These are phyloP conservation scores for Scolanthus callimorphus DNA, from an alignment of 92 coral and sea anemone genomes.

Conservation along the genomic window DNA sequence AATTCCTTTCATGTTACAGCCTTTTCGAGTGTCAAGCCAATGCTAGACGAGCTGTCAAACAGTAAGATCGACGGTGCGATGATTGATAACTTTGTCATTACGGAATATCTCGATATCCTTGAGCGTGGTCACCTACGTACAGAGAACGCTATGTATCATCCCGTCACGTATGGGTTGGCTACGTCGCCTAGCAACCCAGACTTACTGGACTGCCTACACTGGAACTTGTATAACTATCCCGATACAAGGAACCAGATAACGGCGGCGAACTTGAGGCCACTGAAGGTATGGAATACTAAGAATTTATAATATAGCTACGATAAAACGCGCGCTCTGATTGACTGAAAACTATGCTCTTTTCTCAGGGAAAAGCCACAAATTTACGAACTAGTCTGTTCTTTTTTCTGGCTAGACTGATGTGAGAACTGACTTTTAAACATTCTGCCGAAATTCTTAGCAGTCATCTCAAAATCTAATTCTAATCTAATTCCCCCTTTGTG, in stretches of 20 bases:
- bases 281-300: no score
- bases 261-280: constrained; percentile 36
- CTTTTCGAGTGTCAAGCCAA: constrained; percentile 19
- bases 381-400: no score
- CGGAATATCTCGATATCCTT: constrained; percentile 12
- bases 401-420: no score
- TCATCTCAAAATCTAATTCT: no score
- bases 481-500: no score
- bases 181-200: constrained; percentile 25
- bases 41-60: constrained; percentile 12
- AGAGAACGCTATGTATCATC: constrained; percentile 49
- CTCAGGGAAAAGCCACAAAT: no score
- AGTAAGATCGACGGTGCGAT: constrained; percentile 43
- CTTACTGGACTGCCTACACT: constrained; percentile 25
- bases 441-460: no score
- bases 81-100: constrained; percentile 45
- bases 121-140: constrained; percentile 17
- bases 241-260: constrained; percentile 38
- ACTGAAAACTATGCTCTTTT: no score
- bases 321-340: no score
- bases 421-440: no score
- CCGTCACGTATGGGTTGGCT: constrained; percentile 50
- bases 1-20: no score
- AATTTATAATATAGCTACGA: no score
- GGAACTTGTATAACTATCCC: constrained; percentile 42